phyloP scores from a whole-genome alignment of 2,797 vertebrate species.

The Tragopan temminckii region DNA sequence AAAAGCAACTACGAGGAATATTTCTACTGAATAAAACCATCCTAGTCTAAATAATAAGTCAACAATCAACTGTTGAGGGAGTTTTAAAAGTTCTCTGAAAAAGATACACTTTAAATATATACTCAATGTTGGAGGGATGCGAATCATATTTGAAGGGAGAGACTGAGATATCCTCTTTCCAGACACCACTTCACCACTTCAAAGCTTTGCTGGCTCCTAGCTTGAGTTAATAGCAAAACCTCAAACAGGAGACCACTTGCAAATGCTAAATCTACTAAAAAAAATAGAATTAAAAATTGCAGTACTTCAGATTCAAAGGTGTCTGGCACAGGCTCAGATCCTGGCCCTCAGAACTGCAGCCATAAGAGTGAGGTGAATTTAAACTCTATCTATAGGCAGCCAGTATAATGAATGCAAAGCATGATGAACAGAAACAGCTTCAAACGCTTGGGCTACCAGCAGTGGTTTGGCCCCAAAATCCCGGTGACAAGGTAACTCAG shows the following conservation, averaged over 20 bases:
- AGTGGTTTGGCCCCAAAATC: not conserved
- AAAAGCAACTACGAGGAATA: not conserved
- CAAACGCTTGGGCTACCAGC: not conserved
- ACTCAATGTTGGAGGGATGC: not conserved
- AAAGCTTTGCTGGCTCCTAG: slow-evolving; percentile 10
- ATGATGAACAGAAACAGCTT: not conserved
- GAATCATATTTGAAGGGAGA: not conserved
- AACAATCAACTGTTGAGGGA: not conserved
- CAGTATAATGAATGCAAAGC: not conserved
- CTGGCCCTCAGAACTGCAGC: not conserved
- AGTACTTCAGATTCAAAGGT: not conserved
- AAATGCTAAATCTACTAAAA: not conserved
- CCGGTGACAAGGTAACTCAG: not conserved
- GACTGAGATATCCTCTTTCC: not conserved
- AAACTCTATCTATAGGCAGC: not conserved
- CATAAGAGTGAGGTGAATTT: not conserved
- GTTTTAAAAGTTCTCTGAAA: not conserved
- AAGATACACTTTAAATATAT: not conserved
- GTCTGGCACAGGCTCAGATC: not conserved
- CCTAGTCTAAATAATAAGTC: not conserved
- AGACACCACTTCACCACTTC: slow-evolving; percentile 1
- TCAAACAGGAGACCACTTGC: not conserved
- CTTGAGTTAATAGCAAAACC: not conserved
- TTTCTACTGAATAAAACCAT: not conserved
- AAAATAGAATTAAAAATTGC: not conserved